Base-by-base conservation (phyloP, 2,797 vertebrate genomes). In the Liparis tanakae region DNA sequence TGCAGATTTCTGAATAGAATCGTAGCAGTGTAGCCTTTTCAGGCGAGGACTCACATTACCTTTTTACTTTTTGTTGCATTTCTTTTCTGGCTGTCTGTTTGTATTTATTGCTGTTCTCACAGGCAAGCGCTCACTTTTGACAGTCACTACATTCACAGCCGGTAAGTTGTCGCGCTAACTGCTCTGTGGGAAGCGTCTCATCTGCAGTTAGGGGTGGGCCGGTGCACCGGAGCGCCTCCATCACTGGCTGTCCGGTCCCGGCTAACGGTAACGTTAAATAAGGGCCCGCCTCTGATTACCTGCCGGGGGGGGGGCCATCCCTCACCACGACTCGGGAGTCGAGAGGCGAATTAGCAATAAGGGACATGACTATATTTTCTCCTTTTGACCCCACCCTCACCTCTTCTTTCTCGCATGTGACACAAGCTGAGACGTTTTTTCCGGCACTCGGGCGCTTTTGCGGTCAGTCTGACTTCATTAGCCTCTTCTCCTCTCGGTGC, bases 201-300 rank as follows among this genome's bases (percentile, higher is more conserved):
- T 92, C 88, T 88, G 86, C 87, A 88, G 88, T 91, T 88, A 89
- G 85, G 82, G 83, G 86, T 81, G 84, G 83, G 86, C 82, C 63
- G 56, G 66, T 78, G 82, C 81, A 17, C 70, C 33, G 7, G 1
- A 73, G 74, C 78, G 76, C 69, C 83, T 87, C 83, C 85, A 88
- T 90, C 89, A 90, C 81, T 60, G 75, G 81, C 88, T 86, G 87
- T 83, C 85, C 80, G 6, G 72, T 22, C 67, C 77, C 9, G 37
- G 50, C 79, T 84, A 82, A 58, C 25, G 25, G 25, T 57, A 79
- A 83, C 82, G 74, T 88, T 92, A 89, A 89, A 91, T 87, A 87
- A 91, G 81, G 59, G 70, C n/a, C n/a, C n/a, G n/a, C n/a, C n/a
- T n/a, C n/a, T n/a, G n/a, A n/a, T n/a, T n/a, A n/a, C n/a, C n/a